Evolutionary conservation across 2,888 invertebrate genomes (phyloP).

Genomic region (Mimumesa dahlbomi): DNA sequence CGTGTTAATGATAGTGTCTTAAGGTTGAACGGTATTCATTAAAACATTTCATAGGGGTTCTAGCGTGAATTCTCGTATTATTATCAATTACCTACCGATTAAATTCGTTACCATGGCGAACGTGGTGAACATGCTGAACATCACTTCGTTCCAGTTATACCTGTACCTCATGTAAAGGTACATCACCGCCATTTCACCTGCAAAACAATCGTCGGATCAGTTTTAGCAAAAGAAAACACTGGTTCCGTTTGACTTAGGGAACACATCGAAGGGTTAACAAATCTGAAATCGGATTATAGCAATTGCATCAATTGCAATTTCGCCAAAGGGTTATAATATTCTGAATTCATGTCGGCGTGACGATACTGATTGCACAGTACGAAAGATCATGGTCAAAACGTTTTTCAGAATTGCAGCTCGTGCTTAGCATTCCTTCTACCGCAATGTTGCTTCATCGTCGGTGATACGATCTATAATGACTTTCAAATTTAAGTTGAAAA

Average conservation of each 20-base stretch:
- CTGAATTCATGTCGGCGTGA: constrained; percentile 27
- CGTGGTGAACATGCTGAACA: constrained; percentile 92
- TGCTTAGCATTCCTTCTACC: constrained; percentile 16
- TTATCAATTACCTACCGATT: constrained; percentile 83
- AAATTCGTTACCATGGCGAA: constrained; percentile 92
- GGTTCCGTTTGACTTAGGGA: no score
- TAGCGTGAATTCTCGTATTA: neutral
- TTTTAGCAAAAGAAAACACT: neutral
- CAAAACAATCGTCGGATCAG: constrained; percentile 71
- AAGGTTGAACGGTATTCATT: neutral
- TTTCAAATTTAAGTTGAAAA: constrained; percentile 12
- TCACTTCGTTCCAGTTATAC: constrained; percentile 94
- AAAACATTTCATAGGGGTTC: neutral
- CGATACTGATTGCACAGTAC: constrained; percentile 32
- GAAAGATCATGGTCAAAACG: constrained; percentile 54
- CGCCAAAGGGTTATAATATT: constrained; percentile 18
- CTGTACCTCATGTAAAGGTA: constrained; percentile 91
- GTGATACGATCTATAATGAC: constrained; percentile 16
- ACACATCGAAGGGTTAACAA: neutral
- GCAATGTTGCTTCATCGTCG: constrained; percentile 31
- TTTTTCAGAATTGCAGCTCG: constrained; percentile 44
- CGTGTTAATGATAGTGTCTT: no score
- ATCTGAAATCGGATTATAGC: neutral
- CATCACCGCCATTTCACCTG: constrained; percentile 92
- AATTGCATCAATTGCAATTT: constrained; percentile 4